phyloP scores from a whole-genome alignment of 1,140 invertebrate species.

The Oreohelix idahoensis region DNA sequence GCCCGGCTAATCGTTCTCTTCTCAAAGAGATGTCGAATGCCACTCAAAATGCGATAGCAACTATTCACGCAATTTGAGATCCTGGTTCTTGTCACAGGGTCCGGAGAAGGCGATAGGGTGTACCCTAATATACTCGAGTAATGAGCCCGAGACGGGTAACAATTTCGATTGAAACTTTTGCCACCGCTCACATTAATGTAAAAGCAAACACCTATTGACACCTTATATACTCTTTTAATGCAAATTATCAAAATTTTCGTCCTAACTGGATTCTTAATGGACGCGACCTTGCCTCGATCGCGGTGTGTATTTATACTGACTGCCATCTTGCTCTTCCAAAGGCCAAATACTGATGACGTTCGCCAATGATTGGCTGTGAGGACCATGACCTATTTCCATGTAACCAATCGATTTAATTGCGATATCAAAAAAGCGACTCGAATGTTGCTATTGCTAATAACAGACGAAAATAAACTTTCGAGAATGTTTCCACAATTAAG shows the following conservation, averaged over 20 bases:
- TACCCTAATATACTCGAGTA: background rate
- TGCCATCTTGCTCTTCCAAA: conserved; percentile 67
- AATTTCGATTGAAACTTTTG: background rate
- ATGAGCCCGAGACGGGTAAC: background rate
- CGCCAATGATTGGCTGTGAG: conserved; percentile 55
- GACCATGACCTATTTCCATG: conserved; percentile 27
- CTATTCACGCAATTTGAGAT: background rate
- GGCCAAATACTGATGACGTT: conserved; percentile 53
- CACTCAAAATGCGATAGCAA: background rate
- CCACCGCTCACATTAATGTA: background rate
- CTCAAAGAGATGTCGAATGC: background rate
- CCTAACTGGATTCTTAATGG: conserved; percentile 42
- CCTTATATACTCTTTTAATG: background rate
- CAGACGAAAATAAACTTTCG: no score
- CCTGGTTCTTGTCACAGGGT: background rate
- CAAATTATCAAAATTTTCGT: background rate
- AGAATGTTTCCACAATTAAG: no score
- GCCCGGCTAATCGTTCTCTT: background rate
- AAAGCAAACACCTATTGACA: background rate
- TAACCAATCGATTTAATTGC: conserved; percentile 19
- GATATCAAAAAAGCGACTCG: conserved; percentile 21
- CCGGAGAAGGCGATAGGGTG: background rate
- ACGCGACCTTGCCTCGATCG: conserved; percentile 52
- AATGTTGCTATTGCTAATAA: background rate
- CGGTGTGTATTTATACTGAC: conserved; percentile 70